Evolutionary conservation across 1,140 invertebrate species (phyloP).

Genomic region (Lasioglossum albipes): DNA sequence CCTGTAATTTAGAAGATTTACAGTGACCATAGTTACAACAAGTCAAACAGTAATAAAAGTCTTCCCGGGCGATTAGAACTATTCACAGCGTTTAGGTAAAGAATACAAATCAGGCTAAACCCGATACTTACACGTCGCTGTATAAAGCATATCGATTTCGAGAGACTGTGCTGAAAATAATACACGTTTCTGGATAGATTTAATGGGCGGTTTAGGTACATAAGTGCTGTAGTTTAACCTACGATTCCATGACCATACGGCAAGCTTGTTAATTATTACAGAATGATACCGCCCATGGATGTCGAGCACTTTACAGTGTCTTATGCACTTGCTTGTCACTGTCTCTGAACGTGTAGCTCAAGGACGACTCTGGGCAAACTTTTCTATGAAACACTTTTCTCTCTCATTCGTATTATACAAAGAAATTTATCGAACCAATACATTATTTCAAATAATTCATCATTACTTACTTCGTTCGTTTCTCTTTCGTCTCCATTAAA

Average conservation of each 20-base stretch:
- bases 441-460: too few relatives aligned
- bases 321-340: slow-evolving; percentile 10
- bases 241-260: slow-evolving; percentile 44
- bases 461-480: too few relatives aligned
- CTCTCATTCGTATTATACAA: too few relatives aligned
- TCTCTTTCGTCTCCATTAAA: too few relatives aligned
- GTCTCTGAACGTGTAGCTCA: background rate
- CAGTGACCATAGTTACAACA: background rate
- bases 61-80: background rate
- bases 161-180: slow-evolving; percentile 47
- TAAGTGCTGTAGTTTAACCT: slow-evolving; percentile 54
- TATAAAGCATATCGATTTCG: slow-evolving; percentile 41
- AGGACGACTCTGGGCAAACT: slow-evolving; percentile 3
- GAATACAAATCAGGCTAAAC: slow-evolving; percentile 36
- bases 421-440: too few relatives aligned
- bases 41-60: background rate
- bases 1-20: too few relatives aligned
- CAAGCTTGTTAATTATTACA: slow-evolving; percentile 58
- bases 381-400: background rate
- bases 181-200: slow-evolving; percentile 41
- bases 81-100: slow-evolving; percentile 24
- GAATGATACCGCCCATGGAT: slow-evolving; percentile 35
- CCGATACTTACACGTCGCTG: slow-evolving; percentile 29
- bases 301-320: slow-evolving; percentile 24
- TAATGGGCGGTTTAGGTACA: slow-evolving; percentile 53